These are phyloP conservation scores for Hemaris fuciformis DNA, from an alignment of 2,888 invertebrate genomes.

Conservation along the genomic window DNA sequence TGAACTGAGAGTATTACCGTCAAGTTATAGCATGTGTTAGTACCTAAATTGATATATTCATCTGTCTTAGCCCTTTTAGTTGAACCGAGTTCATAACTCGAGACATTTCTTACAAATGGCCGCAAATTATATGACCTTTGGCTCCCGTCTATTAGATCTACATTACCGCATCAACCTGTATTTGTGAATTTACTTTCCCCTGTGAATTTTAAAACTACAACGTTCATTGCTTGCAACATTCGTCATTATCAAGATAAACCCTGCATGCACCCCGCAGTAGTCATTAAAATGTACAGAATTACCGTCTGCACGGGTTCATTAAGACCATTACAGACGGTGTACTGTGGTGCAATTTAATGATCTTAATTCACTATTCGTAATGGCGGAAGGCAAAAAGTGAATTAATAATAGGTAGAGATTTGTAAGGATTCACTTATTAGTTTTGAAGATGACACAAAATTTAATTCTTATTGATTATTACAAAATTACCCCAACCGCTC, in stretches of 20 bases:
- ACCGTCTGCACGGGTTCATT: constrained; percentile 24
- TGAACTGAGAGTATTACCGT: neutral
- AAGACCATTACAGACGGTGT: constrained; percentile 7
- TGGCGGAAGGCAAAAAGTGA: constrained; percentile 2
- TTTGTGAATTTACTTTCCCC: neutral
- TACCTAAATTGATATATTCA: neutral
- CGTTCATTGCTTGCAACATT: constrained; percentile 34
- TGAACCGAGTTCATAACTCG: neutral
- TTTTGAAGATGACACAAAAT: neutral
- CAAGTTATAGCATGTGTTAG: neutral
- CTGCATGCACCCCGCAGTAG: constrained; percentile 35
- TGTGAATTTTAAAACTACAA: constrained; percentile 26
- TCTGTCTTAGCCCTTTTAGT: no score
- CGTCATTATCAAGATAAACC: constrained; percentile 45
- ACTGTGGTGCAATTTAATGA: neutral
- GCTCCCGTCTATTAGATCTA: neutral
- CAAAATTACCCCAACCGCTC: neutral
- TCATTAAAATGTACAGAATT: constrained; percentile 40
- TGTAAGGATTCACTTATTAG: neutral
- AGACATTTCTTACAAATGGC: neutral
- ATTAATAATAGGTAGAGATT: neutral
- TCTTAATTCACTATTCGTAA: constrained; percentile 8
- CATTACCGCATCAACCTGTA: neutral
- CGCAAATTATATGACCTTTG: constrained; percentile 7
- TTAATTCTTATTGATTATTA: no score